A percentile compares a stretch with the other conserved stretches of the same genome.
Conservation (phyloP, 2,113 vertebrate species). For the Crotophaga sulcirostris region DNA sequence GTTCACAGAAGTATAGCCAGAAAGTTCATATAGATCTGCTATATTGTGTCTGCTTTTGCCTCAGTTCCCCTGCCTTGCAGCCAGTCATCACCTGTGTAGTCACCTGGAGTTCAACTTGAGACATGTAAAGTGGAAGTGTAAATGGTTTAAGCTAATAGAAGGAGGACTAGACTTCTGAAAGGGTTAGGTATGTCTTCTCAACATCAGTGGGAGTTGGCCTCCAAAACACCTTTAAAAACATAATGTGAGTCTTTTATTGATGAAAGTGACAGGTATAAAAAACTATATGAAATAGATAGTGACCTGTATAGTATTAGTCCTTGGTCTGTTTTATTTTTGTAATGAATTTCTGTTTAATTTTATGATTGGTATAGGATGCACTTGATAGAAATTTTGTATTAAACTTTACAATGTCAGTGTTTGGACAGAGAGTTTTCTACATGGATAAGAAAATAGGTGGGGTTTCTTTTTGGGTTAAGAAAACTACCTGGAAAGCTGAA, state of each 20-base stretch:
- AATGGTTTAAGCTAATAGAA: background rate
- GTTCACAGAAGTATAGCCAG: background rate
- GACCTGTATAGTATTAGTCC: background rate
- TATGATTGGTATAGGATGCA: background rate
- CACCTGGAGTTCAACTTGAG: background rate
- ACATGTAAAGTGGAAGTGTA: background rate
- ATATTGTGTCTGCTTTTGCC: background rate
- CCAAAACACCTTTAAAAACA: background rate
- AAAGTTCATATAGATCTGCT: background rate
- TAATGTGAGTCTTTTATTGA: background rate
- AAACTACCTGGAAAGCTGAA: background rate
- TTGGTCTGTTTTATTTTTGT: background rate
- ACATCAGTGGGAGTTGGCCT: background rate
- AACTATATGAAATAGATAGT: background rate
- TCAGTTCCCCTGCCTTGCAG: background rate
- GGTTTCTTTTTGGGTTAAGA: background rate
- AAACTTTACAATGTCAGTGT: background rate
- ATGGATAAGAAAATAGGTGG: background rate
- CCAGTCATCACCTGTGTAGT: background rate
- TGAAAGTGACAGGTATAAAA: background rate
- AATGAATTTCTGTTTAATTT: background rate
- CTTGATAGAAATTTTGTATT: background rate
- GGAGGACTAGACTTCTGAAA: background rate
- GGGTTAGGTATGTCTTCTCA: background rate
- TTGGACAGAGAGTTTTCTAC: background rate